Evolutionary conservation across 2,888 invertebrate species (phyloP).

Genomic region (Latrodectus hesperus): DNA sequence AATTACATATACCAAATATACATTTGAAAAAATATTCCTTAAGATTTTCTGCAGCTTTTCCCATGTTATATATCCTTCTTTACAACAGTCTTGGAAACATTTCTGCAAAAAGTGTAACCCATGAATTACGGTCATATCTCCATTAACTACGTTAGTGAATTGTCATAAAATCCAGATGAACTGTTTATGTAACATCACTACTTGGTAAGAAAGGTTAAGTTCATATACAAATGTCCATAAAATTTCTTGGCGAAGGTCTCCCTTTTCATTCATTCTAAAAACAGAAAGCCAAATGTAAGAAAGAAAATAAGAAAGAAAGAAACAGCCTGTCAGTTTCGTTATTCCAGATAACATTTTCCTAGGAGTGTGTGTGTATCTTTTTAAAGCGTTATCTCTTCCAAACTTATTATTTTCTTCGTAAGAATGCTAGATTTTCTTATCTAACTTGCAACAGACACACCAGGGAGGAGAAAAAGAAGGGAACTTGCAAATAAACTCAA

Average conservation of each 20-base stretch:
- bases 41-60: too few relatives aligned
- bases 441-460: slow-evolving; percentile 14
- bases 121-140: too few relatives aligned
- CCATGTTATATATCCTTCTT: too few relatives aligned
- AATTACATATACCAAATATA: too few relatives aligned
- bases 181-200: too few relatives aligned
- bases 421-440: slow-evolving; percentile 26
- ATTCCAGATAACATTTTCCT: slow-evolving; percentile 5
- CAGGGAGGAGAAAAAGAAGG: not conserved
- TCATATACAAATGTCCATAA: slow-evolving; percentile 34
- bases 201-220: slow-evolving; percentile 9
- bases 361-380: not conserved
- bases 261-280: too few relatives aligned
- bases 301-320: not conserved
- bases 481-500: slow-evolving; percentile 49
- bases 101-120: too few relatives aligned
- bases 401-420: not conserved
- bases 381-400: slow-evolving; percentile 20
- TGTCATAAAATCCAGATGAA: too few relatives aligned
- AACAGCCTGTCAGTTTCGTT: slow-evolving; percentile 12
- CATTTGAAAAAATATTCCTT: too few relatives aligned
- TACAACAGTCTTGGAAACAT: too few relatives aligned
- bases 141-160: too few relatives aligned
- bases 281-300: too few relatives aligned
- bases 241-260: not conserved